Base-by-base conservation (phyloP, 1,140 invertebrate species). In the Aphis gossypii region DNA sequence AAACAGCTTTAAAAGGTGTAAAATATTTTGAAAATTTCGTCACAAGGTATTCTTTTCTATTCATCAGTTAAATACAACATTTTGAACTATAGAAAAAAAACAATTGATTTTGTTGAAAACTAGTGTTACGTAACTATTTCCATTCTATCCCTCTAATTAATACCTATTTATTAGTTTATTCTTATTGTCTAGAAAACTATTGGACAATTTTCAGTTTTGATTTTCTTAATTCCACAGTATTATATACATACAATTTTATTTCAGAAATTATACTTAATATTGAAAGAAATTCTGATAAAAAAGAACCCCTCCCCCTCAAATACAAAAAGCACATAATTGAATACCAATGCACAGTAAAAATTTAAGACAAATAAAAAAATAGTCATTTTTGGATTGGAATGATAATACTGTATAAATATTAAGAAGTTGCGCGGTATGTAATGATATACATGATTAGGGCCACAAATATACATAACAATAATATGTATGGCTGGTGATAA, bases 381-480 rank as follows among this genome's bases (percentile, higher is more conserved):
- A 68, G 25, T 30, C n/a, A 68, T 14, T 68, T 25, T 68, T n/a
- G 25, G 30, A 68, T 21, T 30, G 11, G 14, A 68, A 68, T 68
- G 30, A 68, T 68, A n/a, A 14, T 51, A 51, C 14, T 51, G 18
- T 51, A 51, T 20, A 51, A 11, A 46, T 46, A 46, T 51, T 51
- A 51, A 68, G 30, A n/a, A 68, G 60, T 68, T 68, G 14, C 11
- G 30, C 23, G 60, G n/a, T 30, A 11, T 68, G 60, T 68, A 68
- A 68, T 68, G 30, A 68, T 25, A 56, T n/a, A 68, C 21, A 30
- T 68, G 11, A n/a, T 38, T 20, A 87, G 44, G 41, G 30, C 14
- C 46, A 87, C 30, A 48, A 48, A 87, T 48, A 87, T 56, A 56
- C 51, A 89, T 89, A 54, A 38, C 8, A 35, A 89, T 89, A 54